phyloP scores from a whole-genome alignment of 2,888 invertebrate genomes.

The Smittia sp. region DNA sequence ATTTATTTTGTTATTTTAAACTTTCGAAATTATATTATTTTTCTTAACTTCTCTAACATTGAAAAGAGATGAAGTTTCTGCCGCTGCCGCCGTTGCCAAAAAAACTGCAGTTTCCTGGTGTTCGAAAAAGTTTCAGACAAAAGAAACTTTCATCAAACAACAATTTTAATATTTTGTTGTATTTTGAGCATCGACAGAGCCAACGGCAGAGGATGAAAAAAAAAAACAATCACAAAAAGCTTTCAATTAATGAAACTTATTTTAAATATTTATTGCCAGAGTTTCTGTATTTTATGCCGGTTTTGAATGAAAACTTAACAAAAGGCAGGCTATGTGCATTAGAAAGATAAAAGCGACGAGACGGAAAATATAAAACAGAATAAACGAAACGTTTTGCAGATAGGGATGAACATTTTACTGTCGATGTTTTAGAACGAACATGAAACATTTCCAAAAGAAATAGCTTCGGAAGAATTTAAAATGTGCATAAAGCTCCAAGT shows the following conservation, averaged over 20 bases:
- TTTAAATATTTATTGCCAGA: background rate
- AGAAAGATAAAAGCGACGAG: background rate
- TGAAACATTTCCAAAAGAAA: background rate
- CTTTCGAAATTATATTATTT: no score
- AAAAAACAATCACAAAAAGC: no score
- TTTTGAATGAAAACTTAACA: background rate
- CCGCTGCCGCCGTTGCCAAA: background rate
- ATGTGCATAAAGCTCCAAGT: background rate
- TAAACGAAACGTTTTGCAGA: background rate
- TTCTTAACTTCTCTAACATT: background rate
- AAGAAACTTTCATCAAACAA: background rate
- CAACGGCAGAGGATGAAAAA: no score
- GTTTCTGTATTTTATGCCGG: background rate
- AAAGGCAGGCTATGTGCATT: background rate
- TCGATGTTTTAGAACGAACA: background rate
- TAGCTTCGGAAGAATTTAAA: background rate
- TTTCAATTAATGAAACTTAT: no score
- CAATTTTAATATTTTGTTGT: no score
- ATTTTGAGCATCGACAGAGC: no score
- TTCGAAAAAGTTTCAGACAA: background rate
- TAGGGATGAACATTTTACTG: background rate
- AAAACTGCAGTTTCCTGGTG: background rate
- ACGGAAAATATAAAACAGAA: background rate
- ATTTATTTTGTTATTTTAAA: constrained; percentile 1
- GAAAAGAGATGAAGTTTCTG: background rate